phyloP scores from a whole-genome alignment of 2,888 invertebrate species.

The Crepidodera aurea region DNA sequence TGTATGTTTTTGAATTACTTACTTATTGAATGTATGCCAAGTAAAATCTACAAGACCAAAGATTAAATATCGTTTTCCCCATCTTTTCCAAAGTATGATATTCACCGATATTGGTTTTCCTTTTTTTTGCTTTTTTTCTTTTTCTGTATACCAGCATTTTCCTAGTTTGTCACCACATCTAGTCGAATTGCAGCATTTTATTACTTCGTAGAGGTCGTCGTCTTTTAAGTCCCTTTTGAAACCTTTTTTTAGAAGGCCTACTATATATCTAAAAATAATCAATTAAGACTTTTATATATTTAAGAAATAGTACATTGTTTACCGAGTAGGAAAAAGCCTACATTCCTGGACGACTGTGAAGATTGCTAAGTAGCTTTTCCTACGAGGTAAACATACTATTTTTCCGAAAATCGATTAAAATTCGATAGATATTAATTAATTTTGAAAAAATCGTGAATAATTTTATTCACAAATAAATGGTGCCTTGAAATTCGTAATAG shows the following conservation, averaged over 20 bases:
- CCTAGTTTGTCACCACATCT: slow-evolving; percentile 50
- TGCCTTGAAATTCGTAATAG: too few species aligned
- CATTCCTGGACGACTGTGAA: not conserved
- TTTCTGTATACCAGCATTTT: slow-evolving; percentile 44
- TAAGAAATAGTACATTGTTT: not conserved
- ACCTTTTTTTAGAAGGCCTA: slow-evolving; percentile 71
- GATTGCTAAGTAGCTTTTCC: not conserved
- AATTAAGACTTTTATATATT: slow-evolving; percentile 37
- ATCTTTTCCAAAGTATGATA: slow-evolving; percentile 36
- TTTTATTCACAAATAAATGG: too few species aligned
- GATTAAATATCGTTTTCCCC: slow-evolving; percentile 38
- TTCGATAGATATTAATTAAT: too few species aligned
- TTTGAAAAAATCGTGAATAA: too few species aligned
- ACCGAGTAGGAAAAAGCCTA: too few species aligned
- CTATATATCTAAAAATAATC: slow-evolving; percentile 74
- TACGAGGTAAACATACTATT: too few species aligned
- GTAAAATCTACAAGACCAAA: slow-evolving; percentile 34
- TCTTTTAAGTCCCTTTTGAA: slow-evolving; percentile 69
- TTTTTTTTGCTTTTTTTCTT: slow-evolving; percentile 24
- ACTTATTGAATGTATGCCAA: slow-evolving; percentile 37
- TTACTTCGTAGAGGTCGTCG: slow-evolving; percentile 66
- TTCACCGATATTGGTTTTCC: slow-evolving; percentile 29
- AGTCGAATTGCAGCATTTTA: slow-evolving; percentile 55
- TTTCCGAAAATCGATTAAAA: not conserved
- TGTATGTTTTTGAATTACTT: too few species aligned